Base-by-base conservation (phyloP, 2,797 vertebrate species). In the Notolepis coatsorum region DNA sequence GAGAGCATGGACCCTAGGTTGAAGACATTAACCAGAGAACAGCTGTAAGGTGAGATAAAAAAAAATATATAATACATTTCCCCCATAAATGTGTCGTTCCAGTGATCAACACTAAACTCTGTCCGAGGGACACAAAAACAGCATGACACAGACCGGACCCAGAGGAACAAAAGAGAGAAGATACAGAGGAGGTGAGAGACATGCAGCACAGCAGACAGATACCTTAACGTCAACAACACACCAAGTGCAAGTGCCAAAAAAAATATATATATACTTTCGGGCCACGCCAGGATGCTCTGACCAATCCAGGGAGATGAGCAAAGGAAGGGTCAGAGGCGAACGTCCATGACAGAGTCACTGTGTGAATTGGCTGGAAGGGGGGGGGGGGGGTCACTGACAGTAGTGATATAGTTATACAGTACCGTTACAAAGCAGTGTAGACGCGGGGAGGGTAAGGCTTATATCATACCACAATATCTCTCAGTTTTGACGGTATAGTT, bases 181-280 rank as follows among this genome's bases (percentile, higher is more conserved):
- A n/a, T n/a, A 39, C 21, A n/a, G 13, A 56, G 3, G 25, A 65
- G 38, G 15, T 2, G 47, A 61, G 27, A 4, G 33, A 21, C 15
- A 17, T 9, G 45, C 66, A 41, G 49, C 20, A 53, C 8, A 9
- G 68, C 49, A 55, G 37, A 39, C 12, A 23, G 25, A 31, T 56
- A 2, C 7, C 5, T 57, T 68, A n/a, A n/a, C n/a, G n/a, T n/a
- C n/a, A n/a, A n/a, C n/a, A n/a, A 48, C 49, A 75, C 59, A 45
- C 64, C 52, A 80, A 81, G 74, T 84, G 84, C 68, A 15, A 79
- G 71, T 75, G 82, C 68, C 5, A 43, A 51, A 37, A 45, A 45
- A 10, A 50, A 47, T 27, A 1, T 24, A 50, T 17, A 6, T 4
- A 30, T 21, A 17, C 5, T 10, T 6, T n/a, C n/a, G n/a, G n/a